phyloP scores from a whole-genome alignment of 2,888 invertebrate genomes.

The Noctua janthina region DNA sequence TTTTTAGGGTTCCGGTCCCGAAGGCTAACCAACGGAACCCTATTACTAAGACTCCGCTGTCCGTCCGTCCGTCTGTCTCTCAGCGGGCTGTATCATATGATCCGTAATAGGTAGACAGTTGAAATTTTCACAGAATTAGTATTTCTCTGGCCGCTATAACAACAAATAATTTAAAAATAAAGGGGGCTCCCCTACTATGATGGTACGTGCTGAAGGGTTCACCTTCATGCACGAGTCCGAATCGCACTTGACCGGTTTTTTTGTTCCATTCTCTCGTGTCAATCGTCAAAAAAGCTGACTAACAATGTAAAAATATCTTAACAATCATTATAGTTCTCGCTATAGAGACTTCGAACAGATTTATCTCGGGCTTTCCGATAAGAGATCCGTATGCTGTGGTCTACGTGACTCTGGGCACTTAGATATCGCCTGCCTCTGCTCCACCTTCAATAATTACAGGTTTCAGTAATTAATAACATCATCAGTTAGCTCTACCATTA shows the following conservation, averaged over 20 bases:
- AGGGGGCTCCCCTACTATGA: too few relatives aligned
- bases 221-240: too few relatives aligned
- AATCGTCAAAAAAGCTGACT: neutral
- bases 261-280: neutral
- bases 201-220: too few relatives aligned
- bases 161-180: too few relatives aligned
- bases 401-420: constrained; percentile 61
- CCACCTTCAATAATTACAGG: constrained; percentile 18
- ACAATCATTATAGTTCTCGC: constrained; percentile 24
- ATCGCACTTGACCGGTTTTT: too few relatives aligned
- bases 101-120: too few relatives aligned
- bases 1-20: neutral
- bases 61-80: too few relatives aligned
- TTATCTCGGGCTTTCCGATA: constrained; percentile 45
- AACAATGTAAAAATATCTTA: constrained; percentile 18
- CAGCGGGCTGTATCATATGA: too few relatives aligned
- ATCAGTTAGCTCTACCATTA: neutral
- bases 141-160: too few relatives aligned
- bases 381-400: constrained; percentile 24
- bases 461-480: constrained; percentile 14
- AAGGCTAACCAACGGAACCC: too few relatives aligned
- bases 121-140: too few relatives aligned
- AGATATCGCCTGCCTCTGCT: neutral
- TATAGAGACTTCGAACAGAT: neutral
- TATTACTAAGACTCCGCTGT: too few relatives aligned